These are phyloP conservation scores for Pectinophora gossypiella DNA, from an alignment of 1,140 invertebrate species.

Conservation along the genomic window DNA sequence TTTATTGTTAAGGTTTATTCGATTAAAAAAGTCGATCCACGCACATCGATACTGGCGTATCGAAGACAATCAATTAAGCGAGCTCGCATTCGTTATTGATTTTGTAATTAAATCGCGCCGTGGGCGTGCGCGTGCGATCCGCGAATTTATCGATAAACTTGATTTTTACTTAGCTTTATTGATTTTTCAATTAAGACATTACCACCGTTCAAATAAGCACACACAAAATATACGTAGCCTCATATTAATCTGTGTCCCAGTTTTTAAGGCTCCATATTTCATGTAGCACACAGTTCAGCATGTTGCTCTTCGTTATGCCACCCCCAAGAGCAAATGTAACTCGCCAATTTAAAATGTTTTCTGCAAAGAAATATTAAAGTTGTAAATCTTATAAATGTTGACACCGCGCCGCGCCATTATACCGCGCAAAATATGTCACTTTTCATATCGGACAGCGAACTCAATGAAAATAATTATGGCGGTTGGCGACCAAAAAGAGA, in stretches of 20 bases:
- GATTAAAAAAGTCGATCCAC: conserved; percentile 27
- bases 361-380: conserved; percentile 20
- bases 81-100: conserved; percentile 59
- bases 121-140: conserved; percentile 28
- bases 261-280: no score
- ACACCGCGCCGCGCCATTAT: conserved; percentile 24
- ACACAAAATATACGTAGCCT: no score
- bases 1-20: neutral
- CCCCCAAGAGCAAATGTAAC: no score
- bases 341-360: no score
- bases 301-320: no score
- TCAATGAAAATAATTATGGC: conserved; percentile 51
- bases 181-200: conserved; percentile 21
- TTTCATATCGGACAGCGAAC: conserved; percentile 30
- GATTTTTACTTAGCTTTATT: neutral
- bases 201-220: no score
- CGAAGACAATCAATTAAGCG: conserved; percentile 53
- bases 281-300: no score
- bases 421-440: conserved; percentile 35
- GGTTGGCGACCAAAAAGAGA: conserved; percentile 36
- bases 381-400: conserved; percentile 37
- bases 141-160: neutral
- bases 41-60: conserved; percentile 38
- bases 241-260: no score
- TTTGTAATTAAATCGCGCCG: conserved; percentile 62